These are phyloP conservation scores for Barnardius zonarius DNA, from an alignment of 2,113 vertebrate genomes.

Conservation along the genomic window DNA sequence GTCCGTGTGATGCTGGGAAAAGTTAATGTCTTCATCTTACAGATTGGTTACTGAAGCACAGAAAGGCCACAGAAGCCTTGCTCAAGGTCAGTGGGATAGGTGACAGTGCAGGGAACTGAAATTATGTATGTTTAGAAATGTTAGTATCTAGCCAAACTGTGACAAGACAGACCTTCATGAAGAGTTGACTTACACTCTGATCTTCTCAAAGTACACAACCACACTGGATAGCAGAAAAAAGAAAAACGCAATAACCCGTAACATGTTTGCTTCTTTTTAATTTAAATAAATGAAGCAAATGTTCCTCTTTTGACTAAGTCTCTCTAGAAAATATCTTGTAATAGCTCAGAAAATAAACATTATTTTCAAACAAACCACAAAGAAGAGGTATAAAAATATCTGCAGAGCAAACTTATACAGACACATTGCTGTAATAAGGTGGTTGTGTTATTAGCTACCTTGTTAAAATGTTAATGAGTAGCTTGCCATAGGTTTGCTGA, in stretches of 20 bases:
- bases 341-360: neutral
- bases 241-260: neutral
- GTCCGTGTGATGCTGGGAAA: neutral
- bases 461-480: conserved; percentile 69
- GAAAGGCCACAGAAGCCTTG: neutral
- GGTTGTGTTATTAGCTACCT: conserved; percentile 40
- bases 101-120: neutral
- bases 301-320: neutral
- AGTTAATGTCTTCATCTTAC: neutral
- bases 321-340: neutral
- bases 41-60: neutral
- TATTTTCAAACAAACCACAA: neutral
- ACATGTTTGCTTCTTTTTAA: neutral
- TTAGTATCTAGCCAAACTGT: neutral
- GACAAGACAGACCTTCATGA: neutral
- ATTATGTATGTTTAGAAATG: neutral
- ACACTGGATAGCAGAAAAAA: neutral
- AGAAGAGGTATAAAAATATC: neutral
- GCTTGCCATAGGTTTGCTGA: conserved; percentile 46
- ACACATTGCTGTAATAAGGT: conserved; percentile 1
- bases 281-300: neutral
- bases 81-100: neutral
- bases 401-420: neutral
- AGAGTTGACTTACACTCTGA: neutral
- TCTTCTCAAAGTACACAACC: fast-evolving